These are phyloP conservation scores for Ryuthela nishihirai DNA, from an alignment of 2,888 invertebrate genomes.

Conservation along the genomic window DNA sequence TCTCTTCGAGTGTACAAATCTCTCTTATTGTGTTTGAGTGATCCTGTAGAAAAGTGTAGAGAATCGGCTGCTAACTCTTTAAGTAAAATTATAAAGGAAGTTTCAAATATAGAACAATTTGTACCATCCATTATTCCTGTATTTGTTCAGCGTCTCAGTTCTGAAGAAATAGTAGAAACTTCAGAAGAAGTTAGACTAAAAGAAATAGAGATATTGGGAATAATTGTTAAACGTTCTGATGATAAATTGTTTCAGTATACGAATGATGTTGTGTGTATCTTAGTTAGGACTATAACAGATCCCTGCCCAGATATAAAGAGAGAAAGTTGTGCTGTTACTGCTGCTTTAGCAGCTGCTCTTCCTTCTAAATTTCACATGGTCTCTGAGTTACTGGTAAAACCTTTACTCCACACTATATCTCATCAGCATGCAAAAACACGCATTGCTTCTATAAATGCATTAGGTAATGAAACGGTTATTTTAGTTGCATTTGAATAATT, in stretches of 20 bases:
- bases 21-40: no score
- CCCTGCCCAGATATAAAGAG: conserved; percentile 76
- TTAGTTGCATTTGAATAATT: no score
- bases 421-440: conserved; percentile 82
- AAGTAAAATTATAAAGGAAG: background rate
- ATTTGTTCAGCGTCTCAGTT: conserved; percentile 70
- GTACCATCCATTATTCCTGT: conserved; percentile 71
- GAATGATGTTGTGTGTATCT: conserved; percentile 69
- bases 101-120: conserved; percentile 59
- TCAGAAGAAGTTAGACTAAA: conserved; percentile 78
- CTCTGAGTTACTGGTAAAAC: conserved; percentile 68
- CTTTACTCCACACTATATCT: conserved; percentile 65
- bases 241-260: conserved; percentile 63
- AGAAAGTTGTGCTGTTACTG: conserved; percentile 68
- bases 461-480: no score
- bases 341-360: conserved; percentile 61
- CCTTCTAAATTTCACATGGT: conserved; percentile 69
- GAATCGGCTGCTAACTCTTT: conserved; percentile 16
- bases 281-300: conserved; percentile 69
- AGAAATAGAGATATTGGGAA: conserved; percentile 63
- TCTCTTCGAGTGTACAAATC: no score
- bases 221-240: conserved; percentile 63
- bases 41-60: conserved; percentile 25
- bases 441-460: conserved; percentile 66
- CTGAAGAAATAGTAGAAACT: conserved; percentile 65